Base-by-base conservation (phyloP, 2,113 vertebrate genomes). In the Phyllostomus hastatus region DNA sequence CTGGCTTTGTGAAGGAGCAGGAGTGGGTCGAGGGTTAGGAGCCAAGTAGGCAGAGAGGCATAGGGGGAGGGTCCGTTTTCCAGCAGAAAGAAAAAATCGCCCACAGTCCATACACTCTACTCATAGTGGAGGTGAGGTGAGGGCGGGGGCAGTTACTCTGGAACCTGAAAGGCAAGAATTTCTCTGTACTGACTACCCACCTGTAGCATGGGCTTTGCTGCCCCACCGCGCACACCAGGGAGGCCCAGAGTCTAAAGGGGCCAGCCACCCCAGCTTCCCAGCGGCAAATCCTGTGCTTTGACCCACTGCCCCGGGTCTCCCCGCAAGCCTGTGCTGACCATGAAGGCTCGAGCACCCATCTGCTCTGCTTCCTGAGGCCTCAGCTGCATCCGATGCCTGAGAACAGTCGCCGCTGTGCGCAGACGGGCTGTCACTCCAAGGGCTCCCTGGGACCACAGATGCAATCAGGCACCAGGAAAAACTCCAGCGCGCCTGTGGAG, bases 1-100 rank as follows among this genome's bases (percentile, higher is more conserved):
- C 66, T 61, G 79, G 80, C 92, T 96, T 97, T 96, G 91, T 93
- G 48, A 89, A 95, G 52, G 86, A 87, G 75, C 57, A 84, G 70
- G 81, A 89, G 91, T 76, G 66, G 59, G 61, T 16, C 4, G 0
- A 24, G 50, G 57, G 38, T 48, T 10, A 69, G 89, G 5, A 69
- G 93, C 64, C 33, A 61, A 88, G 46, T 15, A 54, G 43, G 54
- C n/a, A 22, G 84, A 67, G 38, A 78, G 50, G 38, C 7, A n/a
- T 1, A 22, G 57, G 35, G 31, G 57, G 79, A 59, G 12, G 14
- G 72, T 33, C 80, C 46, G 28, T 24, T 78, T 72, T 78, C 64
- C 67, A 75, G 17, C 2, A 67, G 26, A 20, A 15, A 7, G n/a
- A 52, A 67, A 81, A 50, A 3, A 10, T 1, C 3, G 41, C 19